Conservation (phyloP, 2,113 vertebrate genomes). For the human (Homo sapiens) region DNA sequence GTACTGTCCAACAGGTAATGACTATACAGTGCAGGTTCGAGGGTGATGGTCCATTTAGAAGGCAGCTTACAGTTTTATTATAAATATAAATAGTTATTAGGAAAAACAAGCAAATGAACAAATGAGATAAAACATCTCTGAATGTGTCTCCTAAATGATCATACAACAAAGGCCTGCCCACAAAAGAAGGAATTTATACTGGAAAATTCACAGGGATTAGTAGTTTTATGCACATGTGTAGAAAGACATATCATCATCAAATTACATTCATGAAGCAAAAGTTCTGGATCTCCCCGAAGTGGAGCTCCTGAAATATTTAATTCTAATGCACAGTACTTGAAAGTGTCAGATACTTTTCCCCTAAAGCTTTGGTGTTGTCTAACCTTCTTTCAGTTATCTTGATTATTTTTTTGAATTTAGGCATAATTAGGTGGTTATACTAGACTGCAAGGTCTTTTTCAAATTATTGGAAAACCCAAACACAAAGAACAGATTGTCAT, state of each 20-base stretch:
- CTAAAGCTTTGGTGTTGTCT: not conserved
- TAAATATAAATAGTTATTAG: not conserved
- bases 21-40: accelerated
- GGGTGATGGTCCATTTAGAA: not conserved
- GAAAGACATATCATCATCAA: not conserved
- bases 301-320: not conserved
- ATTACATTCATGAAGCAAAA: not conserved
- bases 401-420: not conserved
- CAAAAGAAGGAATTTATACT: not conserved
- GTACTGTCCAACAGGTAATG: not conserved
- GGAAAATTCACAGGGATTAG: not conserved
- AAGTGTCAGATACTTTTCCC: not conserved
- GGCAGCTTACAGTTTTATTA: not conserved
- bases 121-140: not conserved
- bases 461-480: not conserved
- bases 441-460: not conserved
- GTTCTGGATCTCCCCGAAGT: not conserved
- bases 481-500: not conserved
- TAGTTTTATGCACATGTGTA: not conserved
- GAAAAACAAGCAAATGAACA: not conserved
- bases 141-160: not conserved
- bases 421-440: not conserved
- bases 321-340: not conserved
- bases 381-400: not conserved
- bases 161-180: not conserved